phyloP scores from a whole-genome alignment of 2,888 invertebrate species.

The Agapostemon virescens region DNA sequence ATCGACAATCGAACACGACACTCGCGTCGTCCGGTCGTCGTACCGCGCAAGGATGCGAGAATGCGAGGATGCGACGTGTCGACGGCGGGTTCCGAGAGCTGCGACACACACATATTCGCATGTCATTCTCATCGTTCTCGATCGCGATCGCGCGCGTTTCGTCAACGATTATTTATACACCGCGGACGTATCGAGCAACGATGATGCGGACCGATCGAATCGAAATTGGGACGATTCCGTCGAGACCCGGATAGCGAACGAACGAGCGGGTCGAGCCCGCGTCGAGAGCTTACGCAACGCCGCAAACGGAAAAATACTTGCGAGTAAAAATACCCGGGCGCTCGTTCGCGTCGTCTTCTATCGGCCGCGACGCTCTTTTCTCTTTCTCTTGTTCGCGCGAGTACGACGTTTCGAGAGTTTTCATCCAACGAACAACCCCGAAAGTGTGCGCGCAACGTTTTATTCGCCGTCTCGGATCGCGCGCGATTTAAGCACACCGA shows the following conservation, averaged over 20 bases:
- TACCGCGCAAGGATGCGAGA: conserved; percentile 33
- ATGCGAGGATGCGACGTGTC: conserved; percentile 36
- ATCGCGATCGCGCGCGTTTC: neutral
- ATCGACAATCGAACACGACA: conserved; percentile 5
- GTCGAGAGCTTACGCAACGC: conserved; percentile 39
- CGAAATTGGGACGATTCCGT: conserved; percentile 42
- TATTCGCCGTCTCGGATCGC: neutral
- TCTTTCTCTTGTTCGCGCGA: neutral
- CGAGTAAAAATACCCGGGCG: neutral
- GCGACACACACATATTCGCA: conserved; percentile 23
- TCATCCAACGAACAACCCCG: neutral
- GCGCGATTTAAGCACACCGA: neutral
- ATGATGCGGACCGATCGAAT: conserved; percentile 38
- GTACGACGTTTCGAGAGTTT: neutral
- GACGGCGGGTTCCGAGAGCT: conserved; percentile 62
- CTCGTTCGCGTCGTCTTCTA: neutral
- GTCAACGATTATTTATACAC: neutral
- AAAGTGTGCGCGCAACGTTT: neutral
- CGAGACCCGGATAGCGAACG: conserved; percentile 45
- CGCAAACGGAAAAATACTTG: conserved; percentile 5
- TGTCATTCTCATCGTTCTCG: conserved; percentile 1
- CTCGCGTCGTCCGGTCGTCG: conserved; percentile 41
- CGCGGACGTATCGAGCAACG: conserved; percentile 16
- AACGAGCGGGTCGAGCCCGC: conserved; percentile 26
- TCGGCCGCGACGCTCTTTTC: neutral